These are phyloP conservation scores for Eunapius fragilis DNA, from an alignment of 37 sponge, comb jelly and placozoan genomes.

Conservation along the genomic window DNA sequence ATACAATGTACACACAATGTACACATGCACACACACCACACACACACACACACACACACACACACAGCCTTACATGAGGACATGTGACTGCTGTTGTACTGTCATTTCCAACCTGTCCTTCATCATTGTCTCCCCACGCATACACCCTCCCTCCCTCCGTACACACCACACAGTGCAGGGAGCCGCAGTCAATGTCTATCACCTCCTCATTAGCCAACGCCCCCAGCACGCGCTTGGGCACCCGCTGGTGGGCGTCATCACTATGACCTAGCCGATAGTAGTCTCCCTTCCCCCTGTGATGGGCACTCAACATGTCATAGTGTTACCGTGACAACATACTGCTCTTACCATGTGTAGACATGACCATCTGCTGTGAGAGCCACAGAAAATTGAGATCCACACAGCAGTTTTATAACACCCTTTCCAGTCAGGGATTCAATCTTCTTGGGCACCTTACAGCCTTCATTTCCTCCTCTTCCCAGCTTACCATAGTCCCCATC, in stretches of 20 bases:
- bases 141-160: constrained; percentile 84
- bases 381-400: constrained; percentile 98
- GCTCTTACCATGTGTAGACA: constrained; percentile 89
- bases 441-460: constrained; percentile 86
- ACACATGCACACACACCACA: constrained; percentile 3
- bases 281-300: constrained; percentile 95
- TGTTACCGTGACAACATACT: background rate
- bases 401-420: constrained; percentile 72
- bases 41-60: constrained; percentile 13
- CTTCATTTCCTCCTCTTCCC: constrained; percentile 94
- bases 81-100: constrained; percentile 62
- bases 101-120: constrained; percentile 95
- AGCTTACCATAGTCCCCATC: constrained; percentile 99
- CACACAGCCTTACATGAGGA: constrained; percentile 57
- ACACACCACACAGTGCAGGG: constrained; percentile 86
- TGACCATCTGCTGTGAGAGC: constrained; percentile 86
- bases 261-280: constrained; percentile 96
- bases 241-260: constrained; percentile 84
- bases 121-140: constrained; percentile 98
- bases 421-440: constrained; percentile 72
- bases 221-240: constrained; percentile 82
- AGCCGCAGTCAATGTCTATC: constrained; percentile 86
- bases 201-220: constrained; percentile 70
- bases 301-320: background rate
- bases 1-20: background rate